Evolutionary conservation across 1,140 invertebrate species (phyloP).

Genomic region (Platorchestia sp.): DNA sequence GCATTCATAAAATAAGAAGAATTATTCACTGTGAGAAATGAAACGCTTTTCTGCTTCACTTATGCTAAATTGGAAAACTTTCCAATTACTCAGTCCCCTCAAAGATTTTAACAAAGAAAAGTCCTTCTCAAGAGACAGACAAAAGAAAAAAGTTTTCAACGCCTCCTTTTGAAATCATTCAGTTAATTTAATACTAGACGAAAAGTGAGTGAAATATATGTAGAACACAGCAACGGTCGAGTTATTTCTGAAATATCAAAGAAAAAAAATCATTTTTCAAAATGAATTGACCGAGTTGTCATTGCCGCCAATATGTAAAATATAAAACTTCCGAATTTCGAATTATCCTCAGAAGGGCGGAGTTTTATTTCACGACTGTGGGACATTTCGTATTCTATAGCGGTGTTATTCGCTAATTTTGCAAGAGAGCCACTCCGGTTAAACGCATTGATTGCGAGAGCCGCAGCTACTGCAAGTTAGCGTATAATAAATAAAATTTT

Average conservation of each 20-base stretch:
- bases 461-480: no score
- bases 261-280: background rate
- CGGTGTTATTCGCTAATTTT: no score
- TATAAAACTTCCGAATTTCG: background rate
- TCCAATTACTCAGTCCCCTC: background rate
- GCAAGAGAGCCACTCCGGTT: no score
- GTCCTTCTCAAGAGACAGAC: background rate
- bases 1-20: background rate
- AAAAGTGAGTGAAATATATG: background rate
- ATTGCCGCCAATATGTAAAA: background rate
- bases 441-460: no score
- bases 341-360: background rate
- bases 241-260: no score
- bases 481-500: no score
- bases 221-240: no score
- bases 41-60: background rate
- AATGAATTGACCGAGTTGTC: background rate
- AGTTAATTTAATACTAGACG: background rate
- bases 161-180: background rate
- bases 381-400: no score
- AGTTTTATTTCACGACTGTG: background rate
- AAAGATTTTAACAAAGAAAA: background rate
- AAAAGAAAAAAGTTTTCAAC: background rate
- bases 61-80: background rate
- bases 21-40: background rate